Conservation (phyloP, 2,888 invertebrate genomes). For the Apamea epomidion region DNA sequence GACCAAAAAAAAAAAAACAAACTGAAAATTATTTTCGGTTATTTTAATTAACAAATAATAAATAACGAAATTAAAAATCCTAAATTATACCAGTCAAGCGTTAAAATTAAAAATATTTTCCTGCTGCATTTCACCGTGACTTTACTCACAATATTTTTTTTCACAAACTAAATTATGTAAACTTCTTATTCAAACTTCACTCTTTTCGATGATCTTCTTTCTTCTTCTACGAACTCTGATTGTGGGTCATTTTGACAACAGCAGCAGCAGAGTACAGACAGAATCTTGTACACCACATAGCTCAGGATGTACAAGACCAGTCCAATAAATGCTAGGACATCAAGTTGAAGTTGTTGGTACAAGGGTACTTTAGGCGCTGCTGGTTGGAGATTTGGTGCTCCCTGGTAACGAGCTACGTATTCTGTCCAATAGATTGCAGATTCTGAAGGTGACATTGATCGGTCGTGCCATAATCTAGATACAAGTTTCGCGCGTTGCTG, state of each 20-base stretch:
- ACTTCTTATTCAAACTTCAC: conserved; percentile 85
- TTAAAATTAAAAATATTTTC: conserved; percentile 35
- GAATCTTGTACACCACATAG: conserved; percentile 80
- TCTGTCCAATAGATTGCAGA: conserved; percentile 91
- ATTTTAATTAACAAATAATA: conserved; percentile 53
- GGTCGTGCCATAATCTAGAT: conserved; percentile 89
- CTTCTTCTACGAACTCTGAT: conserved; percentile 72
- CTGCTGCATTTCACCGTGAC: conserved; percentile 11
- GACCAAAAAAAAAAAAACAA: neutral
- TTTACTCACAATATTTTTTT: neutral
- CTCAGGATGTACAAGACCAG: conserved; percentile 79
- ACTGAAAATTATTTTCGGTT: neutral
- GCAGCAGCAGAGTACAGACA: conserved; percentile 82
- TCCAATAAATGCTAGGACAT: conserved; percentile 83
- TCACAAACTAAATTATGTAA: neutral
- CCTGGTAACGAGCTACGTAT: conserved; percentile 87
- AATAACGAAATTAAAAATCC: conserved; percentile 43
- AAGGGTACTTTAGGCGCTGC: conserved; percentile 79
- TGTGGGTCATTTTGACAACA: conserved; percentile 75
- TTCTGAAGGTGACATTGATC: conserved; percentile 88
- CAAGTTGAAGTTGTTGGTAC: conserved; percentile 85
- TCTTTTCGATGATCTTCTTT: conserved; percentile 78
- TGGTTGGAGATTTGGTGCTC: conserved; percentile 83
- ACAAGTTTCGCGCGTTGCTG: conserved; percentile 84
- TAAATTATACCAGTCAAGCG: conserved; percentile 30